Base-by-base conservation (phyloP, 35 echinoderm and acorn worm genomes). In the Strongylocentrotus purpuratus region DNA sequence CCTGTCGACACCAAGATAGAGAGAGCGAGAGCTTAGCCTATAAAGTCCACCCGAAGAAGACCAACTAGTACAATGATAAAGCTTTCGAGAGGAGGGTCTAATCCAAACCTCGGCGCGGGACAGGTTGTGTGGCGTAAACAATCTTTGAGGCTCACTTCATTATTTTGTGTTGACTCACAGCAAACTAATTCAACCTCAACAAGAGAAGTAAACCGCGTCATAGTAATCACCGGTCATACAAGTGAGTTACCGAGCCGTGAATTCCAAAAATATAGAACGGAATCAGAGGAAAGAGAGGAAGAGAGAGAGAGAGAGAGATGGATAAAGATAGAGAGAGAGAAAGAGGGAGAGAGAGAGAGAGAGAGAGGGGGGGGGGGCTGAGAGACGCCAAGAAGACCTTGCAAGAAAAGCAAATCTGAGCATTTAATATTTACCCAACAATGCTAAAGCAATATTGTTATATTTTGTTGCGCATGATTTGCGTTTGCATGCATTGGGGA, bases 111-210 rank as follows among this genome's bases (percentile, higher is more conserved):
- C 65, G 15, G 22, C 20, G 22, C 28, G 3, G 65, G 65, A 22
- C 65, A 78, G 65, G 65, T 78, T 55, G 28, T 78, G 65, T 55
- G 65, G 28, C 20, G 65, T 78, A 78, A 78, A 78, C 65, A 78
- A 28, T 78, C 22, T 78, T 78, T 78, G 65, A 18, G 65, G 65
- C 65, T 78, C 65, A 78, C 65, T 78, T 78, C 65, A n/a, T 78
- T 78, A 78, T 78, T 78, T 78, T 78, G 65, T 78, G 65, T 78
- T 78, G 65, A 78, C 65, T 78, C 65, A 78, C 28, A 18, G 65
- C 65, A 78, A 78, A 78, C 65, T 78, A 78, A 78, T 78, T 78
- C 65, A 78, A 78, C 65, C 65, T 78, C 65, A n/a, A n/a, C 20
- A n/a, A 78, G 65, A 28, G 22, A 18, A 78, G 65, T 41, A 59